A percentile compares a stretch with the other conserved stretches of the same genome.
Evolutionary conservation across 2,113 vertebrate genomes (phyloP).

Genomic region (Engraulis encrasicolus): DNA sequence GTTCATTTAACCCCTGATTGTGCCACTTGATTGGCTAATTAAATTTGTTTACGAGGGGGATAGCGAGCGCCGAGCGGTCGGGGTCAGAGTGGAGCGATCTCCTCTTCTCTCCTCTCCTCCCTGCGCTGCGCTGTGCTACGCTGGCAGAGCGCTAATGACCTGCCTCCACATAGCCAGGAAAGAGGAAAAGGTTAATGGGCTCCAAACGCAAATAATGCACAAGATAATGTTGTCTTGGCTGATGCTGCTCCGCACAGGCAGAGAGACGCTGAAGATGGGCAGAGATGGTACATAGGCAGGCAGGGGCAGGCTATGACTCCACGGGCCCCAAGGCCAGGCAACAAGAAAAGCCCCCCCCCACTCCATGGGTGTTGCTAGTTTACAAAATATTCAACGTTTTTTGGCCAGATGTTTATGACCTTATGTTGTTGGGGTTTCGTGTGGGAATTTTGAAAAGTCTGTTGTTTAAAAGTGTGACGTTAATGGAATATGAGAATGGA

Average conservation of each 20-base stretch:
- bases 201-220: conserved; percentile 30
- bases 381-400: no score
- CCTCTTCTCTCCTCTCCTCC: no score
- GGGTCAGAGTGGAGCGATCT: no score
- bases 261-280: neutral
- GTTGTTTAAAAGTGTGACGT: no score
- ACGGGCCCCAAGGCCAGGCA: no score
- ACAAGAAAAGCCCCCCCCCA: no score
- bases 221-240: conserved; percentile 28
- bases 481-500: no score
- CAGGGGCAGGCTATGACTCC: no score
- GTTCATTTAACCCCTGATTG: neutral
- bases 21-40: conserved; percentile 11
- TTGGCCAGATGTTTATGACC: no score
- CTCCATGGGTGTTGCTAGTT: no score
- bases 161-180: conserved; percentile 15
- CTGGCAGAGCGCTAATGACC: neutral
- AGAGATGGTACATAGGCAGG: neutral
- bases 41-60: neutral
- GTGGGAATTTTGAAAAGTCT: no score
- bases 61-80: neutral
- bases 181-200: conserved; percentile 18
- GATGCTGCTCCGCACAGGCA: conserved; percentile 11
- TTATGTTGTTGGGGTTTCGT: no score
- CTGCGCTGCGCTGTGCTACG: neutral